phyloP scores from a whole-genome alignment of 2,113 vertebrate species.

The Rhynchomys soricoides region DNA sequence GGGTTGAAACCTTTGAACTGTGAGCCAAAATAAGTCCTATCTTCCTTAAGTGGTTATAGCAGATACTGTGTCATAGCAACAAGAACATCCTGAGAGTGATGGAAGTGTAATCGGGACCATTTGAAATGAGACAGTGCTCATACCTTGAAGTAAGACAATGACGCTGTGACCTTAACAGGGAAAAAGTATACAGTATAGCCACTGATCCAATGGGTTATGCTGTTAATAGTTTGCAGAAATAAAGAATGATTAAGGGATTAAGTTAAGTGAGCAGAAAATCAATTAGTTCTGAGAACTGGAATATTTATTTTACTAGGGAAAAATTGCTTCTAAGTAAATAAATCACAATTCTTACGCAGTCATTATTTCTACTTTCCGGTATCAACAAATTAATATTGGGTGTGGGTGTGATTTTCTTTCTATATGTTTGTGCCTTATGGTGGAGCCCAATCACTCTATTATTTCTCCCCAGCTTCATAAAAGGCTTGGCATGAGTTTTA shows the following conservation, averaged over 20 bases:
- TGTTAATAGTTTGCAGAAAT: conserved; percentile 36
- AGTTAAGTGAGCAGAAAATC: conserved; percentile 9
- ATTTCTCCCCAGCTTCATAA: neutral
- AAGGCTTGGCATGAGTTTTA: conserved; percentile 17
- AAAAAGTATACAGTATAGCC: neutral
- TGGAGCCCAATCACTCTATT: neutral
- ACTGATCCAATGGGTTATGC: neutral
- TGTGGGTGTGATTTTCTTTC: neutral
- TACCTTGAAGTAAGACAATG: neutral
- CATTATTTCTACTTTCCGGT: conserved; percentile 43
- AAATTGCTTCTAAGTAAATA: conserved; percentile 1
- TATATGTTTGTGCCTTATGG: neutral
- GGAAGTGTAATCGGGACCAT: neutral
- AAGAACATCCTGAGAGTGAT: neutral
- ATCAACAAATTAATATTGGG: neutral
- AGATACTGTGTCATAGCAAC: neutral
- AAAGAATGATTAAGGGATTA: neutral
- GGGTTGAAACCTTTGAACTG: neutral
- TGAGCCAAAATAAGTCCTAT: neutral
- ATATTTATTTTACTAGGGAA: conserved; percentile 42
- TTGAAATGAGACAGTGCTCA: neutral
- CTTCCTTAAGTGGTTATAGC: neutral
- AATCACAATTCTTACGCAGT: neutral
- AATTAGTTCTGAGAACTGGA: conserved; percentile 7
- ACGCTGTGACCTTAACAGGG: neutral